Evolutionary conservation across 2,113 vertebrate genomes (phyloP), one percentile per base, ranked within the genome.

Genomic region (Coptodon rendalli): DNA sequence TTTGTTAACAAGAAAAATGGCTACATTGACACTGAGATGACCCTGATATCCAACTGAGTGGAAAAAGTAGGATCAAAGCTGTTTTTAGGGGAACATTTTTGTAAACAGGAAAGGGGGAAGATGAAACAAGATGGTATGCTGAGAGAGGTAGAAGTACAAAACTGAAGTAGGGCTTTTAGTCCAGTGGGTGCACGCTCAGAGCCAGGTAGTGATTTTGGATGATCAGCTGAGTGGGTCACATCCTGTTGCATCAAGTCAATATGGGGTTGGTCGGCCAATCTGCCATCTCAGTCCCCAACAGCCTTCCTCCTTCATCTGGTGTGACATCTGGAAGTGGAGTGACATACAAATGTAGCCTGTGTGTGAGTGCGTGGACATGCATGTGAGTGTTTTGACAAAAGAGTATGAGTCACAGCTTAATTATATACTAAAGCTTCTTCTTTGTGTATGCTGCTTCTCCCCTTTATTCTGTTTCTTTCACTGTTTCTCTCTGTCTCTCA

Each of bases 321-420:
- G 53, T 13, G 36, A 68, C 63, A 68, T 68, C 63, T 24, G 76
- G 84, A 63, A 81, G 78, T 80, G 81, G 80, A 79, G 43, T 14
- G 29, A 45, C n/a, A 29, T 22, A 53, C 17, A 82, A 78, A 82
- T 24, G 31, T 36, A 52, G 54, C 31, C 50, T 40, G 22, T 36
- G 38, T 63, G 45, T 48, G 17, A 81, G 27, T 59, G 17, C 43
- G 12, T 53, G 52, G n/a, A 29, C 56, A 45, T 61, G 36, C 54
- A 52, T 86, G 57, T 76, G 83, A 56, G 27, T 71, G 48, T 81
- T 71, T 86, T 85, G 61, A 89, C 68, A 85, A 86, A 89, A 83
- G 56, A 36, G 86, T 14, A 83, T 93, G 91, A 93, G 88, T 94
- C 93, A 93, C 52, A 71, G 61, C 84, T 86, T 88, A 83, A 91